Base-by-base conservation (phyloP, 2,888 invertebrate species). In the Silvanus unidentatus region DNA sequence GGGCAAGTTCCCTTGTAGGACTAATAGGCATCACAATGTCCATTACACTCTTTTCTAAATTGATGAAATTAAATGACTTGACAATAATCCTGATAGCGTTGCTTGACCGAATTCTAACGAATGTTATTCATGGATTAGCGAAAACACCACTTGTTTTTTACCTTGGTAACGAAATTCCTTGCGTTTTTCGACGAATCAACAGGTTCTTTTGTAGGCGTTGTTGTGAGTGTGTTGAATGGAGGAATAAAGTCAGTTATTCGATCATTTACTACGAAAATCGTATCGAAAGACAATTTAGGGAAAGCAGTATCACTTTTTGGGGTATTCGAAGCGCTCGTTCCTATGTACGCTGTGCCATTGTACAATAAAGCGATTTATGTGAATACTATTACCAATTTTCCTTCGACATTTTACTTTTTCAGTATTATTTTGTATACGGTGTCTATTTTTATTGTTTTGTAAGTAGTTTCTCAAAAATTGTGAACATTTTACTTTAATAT, bases 381-480 rank as follows among this genome's bases (percentile, higher is more conserved):
- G 9, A 65, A 63, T 27, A 79, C 78, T 0, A 53, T 78, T 22
- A 64, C 75, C 0, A 69, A 69, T 2, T 74, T 77, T 60, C 71
- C 79, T 1, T 75, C 77, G 14, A 74, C 77, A 0, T 79, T 79
- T 62, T 78, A 78, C 64, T 73, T 78, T 59, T 73, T 79, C 55
- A 77, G 78, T 43, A 51, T 57, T 40, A 22, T 57, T 6, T 40
- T 64, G 14, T 64, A 61, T 38, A 39, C 45, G 8, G 32, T 58
- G 16, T 58, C 58, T 37, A 48, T 55, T 36, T 4, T 56, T 12
- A 42, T 58, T 12, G 49, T 59, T 34, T 4, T 54, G 65, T 65
- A 57, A 64, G 63, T 59, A 47, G 30, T 39, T n/a, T n/a, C n/a
- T n/a, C n/a, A n/a, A n/a, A n/a, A n/a, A 22, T 22, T 22, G 8